Conservation (phyloP, 2,113 vertebrate species). For the Nothocercus nigrocapillus region DNA sequence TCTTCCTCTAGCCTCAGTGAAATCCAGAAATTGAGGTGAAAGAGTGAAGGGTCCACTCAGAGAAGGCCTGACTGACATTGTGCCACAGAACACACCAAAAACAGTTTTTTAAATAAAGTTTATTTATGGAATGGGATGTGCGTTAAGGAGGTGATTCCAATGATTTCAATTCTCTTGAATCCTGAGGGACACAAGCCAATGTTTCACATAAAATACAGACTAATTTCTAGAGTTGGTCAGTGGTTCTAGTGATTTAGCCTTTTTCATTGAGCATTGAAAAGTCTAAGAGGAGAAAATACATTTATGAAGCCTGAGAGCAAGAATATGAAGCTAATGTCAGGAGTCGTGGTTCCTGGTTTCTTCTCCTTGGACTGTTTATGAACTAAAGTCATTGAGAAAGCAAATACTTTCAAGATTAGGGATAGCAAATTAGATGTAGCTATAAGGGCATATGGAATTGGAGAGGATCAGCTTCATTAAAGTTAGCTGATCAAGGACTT, state of each 20-base stretch:
- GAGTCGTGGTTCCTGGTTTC: background rate
- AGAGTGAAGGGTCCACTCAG: background rate
- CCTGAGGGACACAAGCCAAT: background rate
- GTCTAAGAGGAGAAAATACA: background rate
- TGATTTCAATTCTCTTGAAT: background rate
- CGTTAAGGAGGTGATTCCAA: background rate
- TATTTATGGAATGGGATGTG: background rate
- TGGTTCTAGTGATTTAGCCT: background rate
- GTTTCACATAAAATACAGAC: background rate
- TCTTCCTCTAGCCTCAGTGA: background rate
- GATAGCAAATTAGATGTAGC: background rate
- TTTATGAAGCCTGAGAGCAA: background rate
- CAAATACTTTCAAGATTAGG: background rate
- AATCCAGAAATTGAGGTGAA: background rate
- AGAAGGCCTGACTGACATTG: background rate
- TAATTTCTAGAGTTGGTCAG: background rate
- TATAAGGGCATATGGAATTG: no score
- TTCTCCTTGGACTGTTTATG: background rate
- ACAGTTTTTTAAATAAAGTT: background rate
- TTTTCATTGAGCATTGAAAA: background rate
- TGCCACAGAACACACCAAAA: background rate
- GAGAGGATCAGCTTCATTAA: no score
- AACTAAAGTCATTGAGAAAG: background rate
- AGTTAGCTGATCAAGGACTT: no score
- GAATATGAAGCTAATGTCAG: background rate